phyloP scores from a whole-genome alignment of 2,888 invertebrate genomes.

The Drosophila recens region DNA sequence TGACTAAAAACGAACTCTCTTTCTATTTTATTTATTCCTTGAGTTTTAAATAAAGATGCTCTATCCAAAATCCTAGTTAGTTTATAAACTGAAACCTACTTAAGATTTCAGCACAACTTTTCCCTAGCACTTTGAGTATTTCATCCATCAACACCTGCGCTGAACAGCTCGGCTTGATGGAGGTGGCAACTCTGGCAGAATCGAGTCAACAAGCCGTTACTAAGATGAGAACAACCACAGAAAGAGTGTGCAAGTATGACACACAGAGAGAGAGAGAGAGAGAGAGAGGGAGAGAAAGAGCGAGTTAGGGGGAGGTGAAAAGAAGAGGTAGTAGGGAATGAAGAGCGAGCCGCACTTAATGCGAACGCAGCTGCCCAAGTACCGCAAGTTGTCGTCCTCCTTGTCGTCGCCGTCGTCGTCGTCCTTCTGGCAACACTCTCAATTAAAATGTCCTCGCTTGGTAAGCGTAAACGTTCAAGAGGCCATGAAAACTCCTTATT shows the following conservation, averaged over 20 bases:
- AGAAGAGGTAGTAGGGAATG: slow-evolving; percentile 5
- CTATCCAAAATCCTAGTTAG: not conserved
- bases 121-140: slow-evolving; percentile 39
- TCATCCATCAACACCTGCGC: slow-evolving; percentile 76
- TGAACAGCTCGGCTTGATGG: slow-evolving; percentile 31
- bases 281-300: not conserved
- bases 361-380: slow-evolving; percentile 78
- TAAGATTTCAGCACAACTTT: slow-evolving; percentile 13
- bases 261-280: slow-evolving; percentile 12
- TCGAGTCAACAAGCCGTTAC: slow-evolving; percentile 67
- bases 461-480: slow-evolving; percentile 81
- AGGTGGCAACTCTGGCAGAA: slow-evolving; percentile 42
- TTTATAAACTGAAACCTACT: slow-evolving; percentile 12
- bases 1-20: not conserved
- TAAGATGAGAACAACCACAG: slow-evolving; percentile 53
- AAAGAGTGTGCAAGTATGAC: slow-evolving; percentile 18
- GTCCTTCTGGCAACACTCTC: slow-evolving; percentile 80
- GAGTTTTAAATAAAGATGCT: slow-evolving; percentile 1
- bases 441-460: slow-evolving; percentile 82
- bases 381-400: slow-evolving; percentile 65
- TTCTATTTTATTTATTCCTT: not conserved
- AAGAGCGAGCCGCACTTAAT: slow-evolving; percentile 72
- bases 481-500: slow-evolving; percentile 81
- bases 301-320: not conserved
- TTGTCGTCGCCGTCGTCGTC: slow-evolving; percentile 7